Conservation (phyloP, 2,113 vertebrate genomes). For the Oncorhynchus keta region DNA sequence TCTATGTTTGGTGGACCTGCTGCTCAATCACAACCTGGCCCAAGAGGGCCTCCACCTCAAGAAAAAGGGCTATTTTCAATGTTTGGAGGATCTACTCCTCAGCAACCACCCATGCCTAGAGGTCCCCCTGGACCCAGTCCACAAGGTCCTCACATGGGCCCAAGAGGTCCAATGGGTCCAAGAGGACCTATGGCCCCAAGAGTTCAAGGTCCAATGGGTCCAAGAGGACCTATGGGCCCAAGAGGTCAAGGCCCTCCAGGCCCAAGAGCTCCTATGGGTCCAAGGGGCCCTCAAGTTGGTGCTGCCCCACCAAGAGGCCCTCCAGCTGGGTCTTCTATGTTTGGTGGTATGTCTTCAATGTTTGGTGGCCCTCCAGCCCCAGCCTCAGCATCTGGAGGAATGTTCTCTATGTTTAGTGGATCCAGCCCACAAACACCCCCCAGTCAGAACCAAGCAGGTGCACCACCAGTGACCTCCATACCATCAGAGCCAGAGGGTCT, state of each 20-base stretch:
- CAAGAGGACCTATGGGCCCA: not conserved
- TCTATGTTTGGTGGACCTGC: constrained; percentile 64
- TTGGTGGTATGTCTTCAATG: constrained; percentile 74
- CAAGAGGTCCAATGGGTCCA: constrained; percentile 8
- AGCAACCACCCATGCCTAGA: constrained; percentile 38
- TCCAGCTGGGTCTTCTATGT: constrained; percentile 64
- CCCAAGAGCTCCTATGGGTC: constrained; percentile 27
- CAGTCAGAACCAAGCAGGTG: constrained; percentile 33
- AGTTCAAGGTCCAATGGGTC: too few species aligned
- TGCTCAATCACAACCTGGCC: constrained; percentile 43
- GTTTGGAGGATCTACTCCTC: constrained; percentile 63
- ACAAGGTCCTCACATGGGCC: not conserved
- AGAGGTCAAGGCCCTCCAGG: not conserved
- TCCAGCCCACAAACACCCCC: constrained; percentile 45
- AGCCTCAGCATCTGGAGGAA: constrained; percentile 36
- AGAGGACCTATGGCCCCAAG: constrained; percentile 18
- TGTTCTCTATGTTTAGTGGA: constrained; percentile 69
- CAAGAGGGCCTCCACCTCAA: constrained; percentile 44
- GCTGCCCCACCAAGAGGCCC: constrained; percentile 16
- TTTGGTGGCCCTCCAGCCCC: constrained; percentile 53
- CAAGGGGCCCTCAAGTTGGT: constrained; percentile 3
- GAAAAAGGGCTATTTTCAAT: constrained; percentile 73
- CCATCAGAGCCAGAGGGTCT: constrained; percentile 70
- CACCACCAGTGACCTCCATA: constrained; percentile 35
- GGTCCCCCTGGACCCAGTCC: constrained; percentile 30